Evolutionary conservation across 2,888 invertebrate species (phyloP).

Genomic region (Xestia xanthographa): DNA sequence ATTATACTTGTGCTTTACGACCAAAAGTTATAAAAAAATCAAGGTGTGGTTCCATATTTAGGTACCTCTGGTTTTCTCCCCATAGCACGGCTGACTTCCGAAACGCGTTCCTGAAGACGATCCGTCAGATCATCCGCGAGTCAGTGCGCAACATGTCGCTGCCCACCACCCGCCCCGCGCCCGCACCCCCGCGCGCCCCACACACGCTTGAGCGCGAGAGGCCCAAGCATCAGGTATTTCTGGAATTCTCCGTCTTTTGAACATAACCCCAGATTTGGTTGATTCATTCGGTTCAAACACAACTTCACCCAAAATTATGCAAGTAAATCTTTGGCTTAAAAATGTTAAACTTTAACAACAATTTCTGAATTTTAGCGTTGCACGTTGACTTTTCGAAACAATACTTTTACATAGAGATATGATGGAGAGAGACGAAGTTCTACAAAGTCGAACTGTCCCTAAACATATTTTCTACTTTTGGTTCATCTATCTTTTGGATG

Average conservation of each 20-base stretch:
- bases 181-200: slow-evolving; percentile 87
- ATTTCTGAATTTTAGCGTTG: background rate
- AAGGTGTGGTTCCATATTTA: background rate
- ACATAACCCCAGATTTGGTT: background rate
- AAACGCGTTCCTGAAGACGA: slow-evolving; percentile 99
- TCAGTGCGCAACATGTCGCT: slow-evolving; percentile 99
- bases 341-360: background rate
- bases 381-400: background rate
- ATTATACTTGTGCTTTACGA: background rate
- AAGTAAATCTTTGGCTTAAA: background rate
- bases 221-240: slow-evolving; percentile 91
- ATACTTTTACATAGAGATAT: background rate
- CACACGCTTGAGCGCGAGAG: slow-evolving; percentile 88
- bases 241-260: background rate
- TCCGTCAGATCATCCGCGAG: slow-evolving; percentile 98
- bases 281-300: background rate
- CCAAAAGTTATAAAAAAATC: background rate
- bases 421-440: background rate
- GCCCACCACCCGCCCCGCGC: slow-evolving; percentile 93
- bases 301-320: background rate
- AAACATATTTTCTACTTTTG: background rate
- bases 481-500: background rate
- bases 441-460: background rate
- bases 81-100: slow-evolving; percentile 98
- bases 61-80: background rate